Conservation (phyloP, 2,797 vertebrate genomes). For the Xerus rutilus region DNA sequence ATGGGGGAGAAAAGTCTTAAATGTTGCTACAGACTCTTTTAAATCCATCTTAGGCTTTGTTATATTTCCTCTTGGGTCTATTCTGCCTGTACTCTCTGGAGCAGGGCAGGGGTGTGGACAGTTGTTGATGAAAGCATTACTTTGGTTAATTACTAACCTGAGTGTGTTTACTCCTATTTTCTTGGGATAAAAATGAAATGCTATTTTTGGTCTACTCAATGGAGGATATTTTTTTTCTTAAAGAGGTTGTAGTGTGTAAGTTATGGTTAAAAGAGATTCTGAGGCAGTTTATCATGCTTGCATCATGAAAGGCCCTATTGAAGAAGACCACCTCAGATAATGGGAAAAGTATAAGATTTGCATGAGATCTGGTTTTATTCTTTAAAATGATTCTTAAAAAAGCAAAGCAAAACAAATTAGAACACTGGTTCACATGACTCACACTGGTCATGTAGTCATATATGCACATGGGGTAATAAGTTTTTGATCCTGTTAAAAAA, state of each 20-base stretch:
- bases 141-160: slow-evolving; percentile 46
- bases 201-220: slow-evolving; percentile 31
- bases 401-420: no score
- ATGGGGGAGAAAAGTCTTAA: slow-evolving; percentile 1
- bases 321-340: not conserved
- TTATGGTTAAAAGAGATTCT: slow-evolving; percentile 2
- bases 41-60: not conserved
- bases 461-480: not conserved
- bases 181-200: slow-evolving; percentile 35
- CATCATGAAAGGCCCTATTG: not conserved
- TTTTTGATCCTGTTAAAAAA: slow-evolving; percentile 13
- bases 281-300: slow-evolving; percentile 50
- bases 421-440: not conserved
- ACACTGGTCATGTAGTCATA: no score
- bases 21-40: not conserved
- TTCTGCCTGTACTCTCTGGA: not conserved
- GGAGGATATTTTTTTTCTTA: not conserved
- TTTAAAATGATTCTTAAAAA: not conserved
- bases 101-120: not conserved
- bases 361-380: not conserved
- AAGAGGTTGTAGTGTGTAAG: not conserved
- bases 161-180: slow-evolving; percentile 48
- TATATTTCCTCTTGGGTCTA: not conserved
- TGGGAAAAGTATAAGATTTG: not conserved
- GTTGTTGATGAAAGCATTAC: slow-evolving; percentile 42